Percentiles rank a stretch among this genome's conserved stretches.
These are phyloP conservation scores for Exocentrus adspersus DNA, from an alignment of 2,888 invertebrate species.

Conservation along the genomic window DNA sequence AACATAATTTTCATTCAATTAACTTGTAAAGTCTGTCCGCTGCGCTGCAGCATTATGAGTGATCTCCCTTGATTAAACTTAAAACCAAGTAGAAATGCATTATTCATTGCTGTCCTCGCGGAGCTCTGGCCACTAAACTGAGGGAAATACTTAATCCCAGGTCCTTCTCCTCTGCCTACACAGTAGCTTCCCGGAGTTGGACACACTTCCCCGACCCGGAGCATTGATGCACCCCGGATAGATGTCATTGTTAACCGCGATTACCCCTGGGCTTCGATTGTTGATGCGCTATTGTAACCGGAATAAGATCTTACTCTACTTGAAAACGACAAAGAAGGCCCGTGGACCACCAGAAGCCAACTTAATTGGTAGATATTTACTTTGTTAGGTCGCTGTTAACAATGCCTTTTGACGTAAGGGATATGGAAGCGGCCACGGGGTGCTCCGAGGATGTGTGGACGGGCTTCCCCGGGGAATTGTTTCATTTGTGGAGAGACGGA, in stretches of 20 bases:
- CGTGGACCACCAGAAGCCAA: constrained; percentile 24
- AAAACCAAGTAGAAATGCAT: too few relatives aligned
- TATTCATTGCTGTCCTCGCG: background rate
- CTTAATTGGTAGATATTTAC: constrained; percentile 29
- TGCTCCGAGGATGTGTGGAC: constrained; percentile 13
- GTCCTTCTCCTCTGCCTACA: constrained; percentile 8
- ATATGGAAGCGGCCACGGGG: constrained; percentile 15
- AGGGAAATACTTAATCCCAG: constrained; percentile 18
- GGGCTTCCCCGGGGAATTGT: constrained; percentile 4
- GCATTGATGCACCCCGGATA: constrained; percentile 45
- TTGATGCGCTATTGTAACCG: constrained; percentile 56
- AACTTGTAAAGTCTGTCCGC: too few relatives aligned
- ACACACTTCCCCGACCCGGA: constrained; percentile 4
- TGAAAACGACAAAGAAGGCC: constrained; percentile 23
- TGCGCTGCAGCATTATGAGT: too few relatives aligned
- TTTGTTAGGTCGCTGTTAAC: constrained; percentile 22
- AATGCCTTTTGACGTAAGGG: constrained; percentile 25
- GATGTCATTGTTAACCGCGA: constrained; percentile 59
- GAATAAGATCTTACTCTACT: constrained; percentile 41
- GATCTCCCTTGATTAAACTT: too few relatives aligned
- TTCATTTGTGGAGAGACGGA: constrained; percentile 9
- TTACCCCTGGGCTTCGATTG: constrained; percentile 61
- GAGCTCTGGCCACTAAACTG: constrained; percentile 10
- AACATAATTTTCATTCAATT: too few relatives aligned
- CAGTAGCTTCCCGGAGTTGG: constrained; percentile 13